These are phyloP conservation scores for Rhabditoides inermis DNA, from an alignment of 2,888 invertebrate genomes.

Conservation along the genomic window DNA sequence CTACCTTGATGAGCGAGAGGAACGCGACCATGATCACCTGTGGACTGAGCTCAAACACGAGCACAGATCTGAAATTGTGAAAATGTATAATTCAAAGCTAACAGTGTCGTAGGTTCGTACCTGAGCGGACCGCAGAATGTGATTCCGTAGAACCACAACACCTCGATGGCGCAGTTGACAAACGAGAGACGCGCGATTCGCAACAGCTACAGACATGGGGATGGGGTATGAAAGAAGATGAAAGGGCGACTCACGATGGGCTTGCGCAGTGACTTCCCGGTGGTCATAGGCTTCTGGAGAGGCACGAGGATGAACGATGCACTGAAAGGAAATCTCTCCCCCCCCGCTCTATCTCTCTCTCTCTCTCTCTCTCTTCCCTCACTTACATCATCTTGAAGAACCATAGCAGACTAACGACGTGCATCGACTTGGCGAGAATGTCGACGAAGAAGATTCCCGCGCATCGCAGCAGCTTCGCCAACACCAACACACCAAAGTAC, in stretches of 20 bases:
- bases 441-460: slow-evolving; percentile 51
- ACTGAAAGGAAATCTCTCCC: slow-evolving; percentile 34
- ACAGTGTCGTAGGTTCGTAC: slow-evolving; percentile 9
- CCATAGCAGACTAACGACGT: slow-evolving; percentile 57
- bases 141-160: slow-evolving; percentile 59
- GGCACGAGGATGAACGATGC: slow-evolving; percentile 54
- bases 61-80: slow-evolving; percentile 52
- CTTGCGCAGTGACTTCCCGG: slow-evolving; percentile 52
- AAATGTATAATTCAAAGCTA: neutral
- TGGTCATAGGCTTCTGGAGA: slow-evolving; percentile 57
- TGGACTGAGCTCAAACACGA: slow-evolving; percentile 58
- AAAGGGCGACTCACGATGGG: slow-evolving; percentile 21
- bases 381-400: slow-evolving; percentile 54
- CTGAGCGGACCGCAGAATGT: slow-evolving; percentile 59
- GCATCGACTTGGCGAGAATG: slow-evolving; percentile 56
- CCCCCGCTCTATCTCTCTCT: neutral
- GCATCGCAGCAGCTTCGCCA: slow-evolving; percentile 47
- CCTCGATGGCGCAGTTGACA: slow-evolving; percentile 52
- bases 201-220: slow-evolving; percentile 23
- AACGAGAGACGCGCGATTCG: slow-evolving; percentile 37
- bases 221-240: no score
- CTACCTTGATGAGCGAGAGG: slow-evolving; percentile 54
- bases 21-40: slow-evolving; percentile 56
- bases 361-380: neutral
- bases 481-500: slow-evolving; percentile 39